phyloP scores from a whole-genome alignment of 2,888 invertebrate genomes.

The Sisyra terminalis region DNA sequence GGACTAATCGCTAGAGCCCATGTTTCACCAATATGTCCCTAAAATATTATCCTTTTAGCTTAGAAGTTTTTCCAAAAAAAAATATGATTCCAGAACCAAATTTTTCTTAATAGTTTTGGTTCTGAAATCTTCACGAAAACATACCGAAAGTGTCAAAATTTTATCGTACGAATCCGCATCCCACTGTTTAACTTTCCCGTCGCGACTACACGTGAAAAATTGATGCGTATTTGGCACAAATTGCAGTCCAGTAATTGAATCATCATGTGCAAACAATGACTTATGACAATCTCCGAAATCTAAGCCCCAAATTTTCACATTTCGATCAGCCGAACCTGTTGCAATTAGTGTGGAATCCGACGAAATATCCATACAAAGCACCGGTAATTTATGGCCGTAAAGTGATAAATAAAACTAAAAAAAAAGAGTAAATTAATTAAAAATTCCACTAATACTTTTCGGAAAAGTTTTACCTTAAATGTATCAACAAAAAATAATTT shows the following conservation, averaged over 20 bases:
- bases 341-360: conserved; percentile 72
- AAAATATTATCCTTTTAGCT: too few species aligned
- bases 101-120: too few species aligned
- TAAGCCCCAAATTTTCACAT: conserved; percentile 95
- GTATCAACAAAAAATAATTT: conserved; percentile 90
- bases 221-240: conserved; percentile 87
- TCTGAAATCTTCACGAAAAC: conserved; percentile 18
- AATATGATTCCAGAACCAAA: too few species aligned
- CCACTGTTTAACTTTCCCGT: conserved; percentile 93
- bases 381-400: conserved; percentile 93
- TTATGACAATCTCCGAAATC: conserved; percentile 98
- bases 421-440: conserved; percentile 9
- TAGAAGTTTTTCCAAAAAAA: too few species aligned
- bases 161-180: conserved; percentile 85
- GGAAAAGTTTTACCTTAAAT: conserved; percentile 52
- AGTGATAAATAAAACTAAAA: conserved; percentile 77
- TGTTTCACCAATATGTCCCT: conserved; percentile 75
- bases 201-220: conserved; percentile 86
- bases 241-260: conserved; percentile 75
- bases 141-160: conserved; percentile 72
- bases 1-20: conserved; percentile 60
- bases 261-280: conserved; percentile 92
- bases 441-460: not conserved
- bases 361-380: conserved; percentile 84
- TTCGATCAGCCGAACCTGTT: conserved; percentile 91